Evolutionary conservation across 2,888 invertebrate genomes (phyloP).

Genomic region (Brachyopa scutellaris): DNA sequence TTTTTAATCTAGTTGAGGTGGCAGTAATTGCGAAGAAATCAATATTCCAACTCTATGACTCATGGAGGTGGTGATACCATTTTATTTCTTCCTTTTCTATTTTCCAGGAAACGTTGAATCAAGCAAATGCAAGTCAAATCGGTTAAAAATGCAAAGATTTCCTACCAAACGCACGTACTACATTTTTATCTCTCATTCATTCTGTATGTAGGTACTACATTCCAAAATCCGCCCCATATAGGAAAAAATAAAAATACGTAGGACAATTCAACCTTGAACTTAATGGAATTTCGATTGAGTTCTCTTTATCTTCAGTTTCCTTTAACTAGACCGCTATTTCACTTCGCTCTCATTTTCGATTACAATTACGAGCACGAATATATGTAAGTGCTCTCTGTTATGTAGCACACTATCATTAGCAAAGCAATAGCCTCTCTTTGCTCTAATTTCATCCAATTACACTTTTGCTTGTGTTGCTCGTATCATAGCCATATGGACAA

Average conservation of each 20-base stretch:
- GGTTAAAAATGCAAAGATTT: no score
- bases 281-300: background rate
- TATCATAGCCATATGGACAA: no score
- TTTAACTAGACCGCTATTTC: no score
- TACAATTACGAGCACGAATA: no score
- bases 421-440: background rate
- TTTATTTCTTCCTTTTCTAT: no score
- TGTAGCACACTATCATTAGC: no score
- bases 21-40: background rate
- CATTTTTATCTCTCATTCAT: no score
- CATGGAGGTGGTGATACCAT: no score
- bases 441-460: slow-evolving; percentile 1
- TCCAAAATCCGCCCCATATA: background rate
- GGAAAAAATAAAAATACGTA: background rate
- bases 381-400: background rate
- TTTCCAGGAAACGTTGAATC: no score
- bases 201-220: background rate
- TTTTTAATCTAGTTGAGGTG: background rate
- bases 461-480: no score
- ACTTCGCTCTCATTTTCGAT: background rate
- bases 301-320: background rate
- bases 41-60: background rate
- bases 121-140: no score
- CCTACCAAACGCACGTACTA: no score
- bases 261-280: slow-evolving; percentile 2